These are phyloP conservation scores for Nyctereutes procyonoides DNA, from an alignment of 2,113 vertebrate species.

Conservation along the genomic window DNA sequence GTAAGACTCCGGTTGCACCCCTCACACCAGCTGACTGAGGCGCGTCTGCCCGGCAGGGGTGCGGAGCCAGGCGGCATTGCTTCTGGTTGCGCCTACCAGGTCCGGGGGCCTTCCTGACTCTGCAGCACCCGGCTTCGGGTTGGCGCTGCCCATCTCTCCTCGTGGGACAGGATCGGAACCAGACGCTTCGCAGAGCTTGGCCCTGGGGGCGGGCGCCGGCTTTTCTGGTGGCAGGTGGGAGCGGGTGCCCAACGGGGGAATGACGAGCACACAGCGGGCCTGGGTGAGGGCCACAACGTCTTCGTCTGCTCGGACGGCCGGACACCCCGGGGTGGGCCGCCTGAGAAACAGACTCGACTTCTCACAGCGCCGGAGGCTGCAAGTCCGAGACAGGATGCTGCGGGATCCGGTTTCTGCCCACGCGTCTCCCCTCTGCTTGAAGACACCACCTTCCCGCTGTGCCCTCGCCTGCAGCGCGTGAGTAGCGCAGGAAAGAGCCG, in stretches of 20 bases:
- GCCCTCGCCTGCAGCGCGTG: not conserved
- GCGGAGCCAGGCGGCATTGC: fast-evolving
- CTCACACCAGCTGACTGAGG: fast-evolving
- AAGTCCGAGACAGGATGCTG: too few species aligned
- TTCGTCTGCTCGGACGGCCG: not conserved
- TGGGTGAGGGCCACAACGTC: not conserved
- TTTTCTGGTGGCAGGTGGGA: not conserved
- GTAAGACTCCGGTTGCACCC: fast-evolving
- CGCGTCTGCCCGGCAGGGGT: fast-evolving
- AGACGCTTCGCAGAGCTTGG: not conserved
- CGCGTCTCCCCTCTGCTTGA: not conserved
- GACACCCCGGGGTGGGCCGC: fast-evolving
- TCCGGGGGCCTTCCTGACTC: fast-evolving
- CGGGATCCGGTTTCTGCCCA: not conserved
- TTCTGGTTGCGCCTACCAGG: fast-evolving
- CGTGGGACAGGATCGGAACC: not conserved
- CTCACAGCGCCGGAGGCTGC: not conserved
- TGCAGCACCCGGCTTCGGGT: too few species aligned
- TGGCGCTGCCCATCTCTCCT: not conserved
- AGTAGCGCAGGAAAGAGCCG: not conserved
- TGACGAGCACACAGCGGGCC: fast-evolving
- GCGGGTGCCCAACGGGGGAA: not conserved
- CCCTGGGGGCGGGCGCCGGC: fast-evolving
- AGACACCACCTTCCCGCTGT: not conserved
- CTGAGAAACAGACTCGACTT: not conserved